Evolutionary conservation across 2,113 vertebrate species (phyloP).

Genomic region (Osmerus eperlanus): DNA sequence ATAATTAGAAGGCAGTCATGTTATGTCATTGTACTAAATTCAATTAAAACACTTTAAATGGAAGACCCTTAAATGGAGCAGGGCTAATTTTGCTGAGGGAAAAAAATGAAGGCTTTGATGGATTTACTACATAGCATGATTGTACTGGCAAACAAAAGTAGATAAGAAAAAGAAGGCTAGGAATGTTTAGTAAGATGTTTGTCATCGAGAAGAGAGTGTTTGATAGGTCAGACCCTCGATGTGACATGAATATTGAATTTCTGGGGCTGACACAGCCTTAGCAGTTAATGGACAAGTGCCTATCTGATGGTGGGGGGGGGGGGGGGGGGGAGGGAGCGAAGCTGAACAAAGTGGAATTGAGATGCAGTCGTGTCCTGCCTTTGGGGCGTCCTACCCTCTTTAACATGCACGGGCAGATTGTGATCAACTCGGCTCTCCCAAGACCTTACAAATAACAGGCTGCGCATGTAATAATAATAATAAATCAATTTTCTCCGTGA

Average conservation of each 20-base stretch:
- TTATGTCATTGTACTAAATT: no score
- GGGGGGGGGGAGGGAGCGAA: not conserved
- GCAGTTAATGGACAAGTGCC: not conserved
- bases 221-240: no score
- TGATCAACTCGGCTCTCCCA: not conserved
- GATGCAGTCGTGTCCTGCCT: not conserved
- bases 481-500: no score
- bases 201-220: not conserved
- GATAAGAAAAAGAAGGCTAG: not conserved
- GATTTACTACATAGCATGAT: no score
- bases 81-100: no score
- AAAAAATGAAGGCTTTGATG: no score
- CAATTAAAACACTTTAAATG: no score
- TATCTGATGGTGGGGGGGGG: constrained; percentile 1
- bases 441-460: not conserved
- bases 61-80: no score
- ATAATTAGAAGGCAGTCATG: no score
- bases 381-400: not conserved
- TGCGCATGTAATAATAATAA: no score
- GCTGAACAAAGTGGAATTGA: not conserved
- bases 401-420: not conserved
- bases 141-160: not conserved
- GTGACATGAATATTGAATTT: no score
- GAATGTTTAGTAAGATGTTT: not conserved
- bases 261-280: not conserved